Conservation (phyloP, 1,140 invertebrate genomes). For the Battus philenor region DNA sequence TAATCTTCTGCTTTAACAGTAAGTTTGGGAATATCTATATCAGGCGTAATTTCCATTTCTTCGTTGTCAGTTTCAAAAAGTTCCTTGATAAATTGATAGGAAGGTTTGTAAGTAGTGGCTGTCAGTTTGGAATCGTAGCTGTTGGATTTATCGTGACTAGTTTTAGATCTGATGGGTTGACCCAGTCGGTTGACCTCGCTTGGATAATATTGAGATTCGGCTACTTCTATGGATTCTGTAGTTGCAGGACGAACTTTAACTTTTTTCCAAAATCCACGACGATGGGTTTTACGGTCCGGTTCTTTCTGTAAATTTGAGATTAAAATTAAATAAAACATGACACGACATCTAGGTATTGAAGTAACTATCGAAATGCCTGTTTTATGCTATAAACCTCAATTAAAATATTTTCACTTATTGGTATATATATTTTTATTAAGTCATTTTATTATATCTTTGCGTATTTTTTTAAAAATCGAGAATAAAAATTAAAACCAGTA, state of each 20-base stretch:
- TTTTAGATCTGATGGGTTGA: constrained; percentile 37
- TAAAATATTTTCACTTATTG: no score
- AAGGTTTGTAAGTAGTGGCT: constrained; percentile 64
- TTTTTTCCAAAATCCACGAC: constrained; percentile 81
- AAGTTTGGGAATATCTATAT: constrained; percentile 55
- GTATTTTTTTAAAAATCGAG: no score
- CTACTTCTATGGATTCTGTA: constrained; percentile 79
- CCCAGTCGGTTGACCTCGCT: constrained; percentile 68
- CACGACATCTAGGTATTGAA: no score
- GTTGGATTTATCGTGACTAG: constrained; percentile 31
- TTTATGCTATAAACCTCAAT: no score
- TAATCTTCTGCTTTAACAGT: constrained; percentile 19
- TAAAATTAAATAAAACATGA: no score
- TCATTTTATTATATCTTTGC: no score
- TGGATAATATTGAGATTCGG: constrained; percentile 80
- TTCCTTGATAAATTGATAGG: constrained; percentile 52
- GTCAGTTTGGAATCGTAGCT: constrained; percentile 30
- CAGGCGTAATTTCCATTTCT: constrained; percentile 32
- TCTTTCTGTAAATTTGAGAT: constrained; percentile 50
- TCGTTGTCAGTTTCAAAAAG: constrained; percentile 42
- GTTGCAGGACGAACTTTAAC: constrained; percentile 76
- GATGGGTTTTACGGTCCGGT: constrained; percentile 51
- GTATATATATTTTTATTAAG: no score
- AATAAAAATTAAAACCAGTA: no score
- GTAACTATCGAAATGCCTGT: no score